These are phyloP conservation scores for Leptatherina wallacei DNA, from an alignment of 2,797 vertebrate species.

Conservation along the genomic window DNA sequence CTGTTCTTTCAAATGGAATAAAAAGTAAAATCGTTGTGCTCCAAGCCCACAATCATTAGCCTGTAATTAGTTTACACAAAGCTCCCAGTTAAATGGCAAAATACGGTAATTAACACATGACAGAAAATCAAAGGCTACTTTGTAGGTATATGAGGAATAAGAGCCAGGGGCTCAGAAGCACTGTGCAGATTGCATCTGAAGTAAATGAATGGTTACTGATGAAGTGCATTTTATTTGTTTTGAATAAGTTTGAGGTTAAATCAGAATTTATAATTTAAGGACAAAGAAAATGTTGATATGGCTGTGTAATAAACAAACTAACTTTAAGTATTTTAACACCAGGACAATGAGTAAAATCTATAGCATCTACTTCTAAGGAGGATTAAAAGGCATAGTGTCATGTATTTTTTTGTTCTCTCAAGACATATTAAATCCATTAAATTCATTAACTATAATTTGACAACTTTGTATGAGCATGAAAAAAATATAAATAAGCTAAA, in stretches of 20 bases:
- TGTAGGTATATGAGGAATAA: slow-evolving; percentile 97
- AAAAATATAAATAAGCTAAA: not conserved
- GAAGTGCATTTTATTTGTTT: slow-evolving; percentile 61
- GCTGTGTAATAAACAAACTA: slow-evolving; percentile 8
- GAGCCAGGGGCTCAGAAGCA: slow-evolving; percentile 90
- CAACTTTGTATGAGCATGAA: slow-evolving; percentile 9
- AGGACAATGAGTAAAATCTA: slow-evolving; percentile 2
- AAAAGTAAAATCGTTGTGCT: slow-evolving; percentile 93
- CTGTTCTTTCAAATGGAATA: slow-evolving; percentile 89
- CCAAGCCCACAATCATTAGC: slow-evolving; percentile 95
- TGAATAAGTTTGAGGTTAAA: slow-evolving; percentile 40
- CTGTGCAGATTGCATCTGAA: slow-evolving; percentile 90
- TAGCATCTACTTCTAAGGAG: slow-evolving; percentile 1
- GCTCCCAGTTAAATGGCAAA: slow-evolving; percentile 98
- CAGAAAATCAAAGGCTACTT: slow-evolving; percentile 99
- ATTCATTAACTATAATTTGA: slow-evolving; percentile 53
- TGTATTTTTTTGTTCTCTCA: slow-evolving; percentile 2
- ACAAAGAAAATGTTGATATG: not conserved
- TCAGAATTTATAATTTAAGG: slow-evolving; percentile 37
- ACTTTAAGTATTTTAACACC: not conserved
- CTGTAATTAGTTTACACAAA: slow-evolving; percentile 99
- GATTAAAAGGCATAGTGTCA: not conserved
- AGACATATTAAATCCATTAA: slow-evolving; percentile 37
- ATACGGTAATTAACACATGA: slow-evolving; percentile 98
- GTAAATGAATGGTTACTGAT: slow-evolving; percentile 90